Conservation (phyloP, 92 coral and sea anemone species). For the Phenganax subtilis region DNA sequence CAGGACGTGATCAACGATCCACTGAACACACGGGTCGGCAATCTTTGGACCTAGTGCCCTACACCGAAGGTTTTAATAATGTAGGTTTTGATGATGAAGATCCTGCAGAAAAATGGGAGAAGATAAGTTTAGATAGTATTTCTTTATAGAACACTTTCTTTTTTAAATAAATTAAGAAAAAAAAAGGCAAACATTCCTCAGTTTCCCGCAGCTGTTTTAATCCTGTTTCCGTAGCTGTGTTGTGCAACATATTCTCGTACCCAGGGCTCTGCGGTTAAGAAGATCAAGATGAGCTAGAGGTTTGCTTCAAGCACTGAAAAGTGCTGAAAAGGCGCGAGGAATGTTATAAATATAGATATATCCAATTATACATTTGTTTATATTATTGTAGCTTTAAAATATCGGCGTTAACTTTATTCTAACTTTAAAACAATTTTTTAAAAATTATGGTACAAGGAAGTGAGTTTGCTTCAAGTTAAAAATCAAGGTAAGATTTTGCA, state of each 20-base stretch:
- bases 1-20: background rate
- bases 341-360: background rate
- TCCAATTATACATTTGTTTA: background rate
- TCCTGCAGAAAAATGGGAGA: background rate
- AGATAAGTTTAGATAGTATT: slow-evolving; percentile 12
- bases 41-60: background rate
- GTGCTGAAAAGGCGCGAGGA: background rate
- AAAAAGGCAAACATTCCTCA: too few relatives aligned
- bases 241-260: too few relatives aligned
- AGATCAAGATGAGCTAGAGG: background rate
- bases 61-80: background rate
- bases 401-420: background rate
- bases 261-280: background rate
- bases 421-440: background rate
- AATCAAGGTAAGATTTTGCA: background rate
- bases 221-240: too few relatives aligned
- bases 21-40: background rate
- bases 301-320: too few relatives aligned
- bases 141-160: background rate
- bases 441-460: background rate
- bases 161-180: too few relatives aligned
- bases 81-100: background rate
- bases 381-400: background rate
- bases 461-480: background rate
- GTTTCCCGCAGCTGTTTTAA: background rate